These are phyloP conservation scores for Dasyornis broadbenti DNA, from an alignment of 2,113 vertebrate genomes.

Conservation along the genomic window DNA sequence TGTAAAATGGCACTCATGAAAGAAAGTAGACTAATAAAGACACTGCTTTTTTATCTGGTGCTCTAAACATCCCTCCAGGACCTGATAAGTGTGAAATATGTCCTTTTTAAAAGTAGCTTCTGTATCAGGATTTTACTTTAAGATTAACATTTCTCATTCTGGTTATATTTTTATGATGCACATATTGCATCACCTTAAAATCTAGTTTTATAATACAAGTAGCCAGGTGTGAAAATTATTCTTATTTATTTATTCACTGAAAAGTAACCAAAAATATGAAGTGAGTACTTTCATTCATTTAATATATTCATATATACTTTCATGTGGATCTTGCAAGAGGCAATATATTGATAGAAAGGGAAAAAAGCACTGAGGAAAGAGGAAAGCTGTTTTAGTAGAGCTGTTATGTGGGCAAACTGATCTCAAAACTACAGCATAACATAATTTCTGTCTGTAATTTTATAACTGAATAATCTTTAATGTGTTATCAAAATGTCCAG, in stretches of 20 bases:
- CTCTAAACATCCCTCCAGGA: not conserved
- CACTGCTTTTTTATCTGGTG: not conserved
- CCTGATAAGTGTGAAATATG: not conserved
- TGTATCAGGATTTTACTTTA: not conserved
- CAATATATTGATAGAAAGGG: not conserved
- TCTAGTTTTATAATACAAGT: not conserved
- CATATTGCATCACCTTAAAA: not conserved
- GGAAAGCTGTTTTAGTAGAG: not conserved
- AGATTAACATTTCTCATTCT: not conserved
- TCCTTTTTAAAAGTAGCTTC: not conserved
- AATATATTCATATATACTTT: not conserved
- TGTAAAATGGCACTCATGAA: not conserved
- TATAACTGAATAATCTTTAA: not conserved
- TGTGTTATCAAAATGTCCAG: not conserved
- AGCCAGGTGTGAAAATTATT: not conserved
- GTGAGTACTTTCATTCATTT: not conserved
- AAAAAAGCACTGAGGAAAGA: not conserved
- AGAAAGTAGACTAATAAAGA: not conserved
- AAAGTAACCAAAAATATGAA: not conserved
- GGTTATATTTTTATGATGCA: rapidly evolving
- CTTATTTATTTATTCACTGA: not conserved
- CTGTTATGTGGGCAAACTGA: not conserved
- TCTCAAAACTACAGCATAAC: not conserved
- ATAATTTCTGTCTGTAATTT: not conserved
- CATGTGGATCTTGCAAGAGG: not conserved